Evolutionary conservation across 2,888 invertebrate species (phyloP).

Genomic region (Limnephilus marmoratus): DNA sequence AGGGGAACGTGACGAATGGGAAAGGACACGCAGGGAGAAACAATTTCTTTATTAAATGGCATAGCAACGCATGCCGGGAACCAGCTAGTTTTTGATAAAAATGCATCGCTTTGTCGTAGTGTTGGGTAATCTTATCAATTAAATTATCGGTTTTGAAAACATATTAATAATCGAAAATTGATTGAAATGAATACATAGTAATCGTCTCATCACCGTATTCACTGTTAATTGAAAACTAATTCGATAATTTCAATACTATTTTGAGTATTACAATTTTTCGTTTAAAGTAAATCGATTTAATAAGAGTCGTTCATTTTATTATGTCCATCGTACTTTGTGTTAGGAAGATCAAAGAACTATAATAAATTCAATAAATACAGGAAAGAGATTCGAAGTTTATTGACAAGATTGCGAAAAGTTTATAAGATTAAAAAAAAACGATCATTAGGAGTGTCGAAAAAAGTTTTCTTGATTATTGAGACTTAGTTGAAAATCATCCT

Average conservation of each 20-base stretch:
- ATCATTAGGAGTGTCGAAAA: neutral
- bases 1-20: too few species aligned
- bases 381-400: neutral
- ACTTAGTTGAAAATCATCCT: neutral
- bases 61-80: too few species aligned
- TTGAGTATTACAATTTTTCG: too few species aligned
- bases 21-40: too few species aligned
- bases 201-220: too few species aligned
- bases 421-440: neutral
- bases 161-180: neutral
- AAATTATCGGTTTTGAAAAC: too few species aligned
- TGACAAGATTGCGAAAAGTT: neutral
- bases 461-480: neutral
- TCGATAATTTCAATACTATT: too few species aligned
- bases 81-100: neutral
- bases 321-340: neutral
- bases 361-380: neutral
- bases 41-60: too few species aligned
- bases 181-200: too few species aligned
- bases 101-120: neutral
- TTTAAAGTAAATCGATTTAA: neutral
- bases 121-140: neutral
- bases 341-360: neutral
- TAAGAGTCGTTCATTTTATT: neutral
- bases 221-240: too few species aligned